Conservation (phyloP, 2,113 vertebrate species). For the Camelus dromedarius region DNA sequence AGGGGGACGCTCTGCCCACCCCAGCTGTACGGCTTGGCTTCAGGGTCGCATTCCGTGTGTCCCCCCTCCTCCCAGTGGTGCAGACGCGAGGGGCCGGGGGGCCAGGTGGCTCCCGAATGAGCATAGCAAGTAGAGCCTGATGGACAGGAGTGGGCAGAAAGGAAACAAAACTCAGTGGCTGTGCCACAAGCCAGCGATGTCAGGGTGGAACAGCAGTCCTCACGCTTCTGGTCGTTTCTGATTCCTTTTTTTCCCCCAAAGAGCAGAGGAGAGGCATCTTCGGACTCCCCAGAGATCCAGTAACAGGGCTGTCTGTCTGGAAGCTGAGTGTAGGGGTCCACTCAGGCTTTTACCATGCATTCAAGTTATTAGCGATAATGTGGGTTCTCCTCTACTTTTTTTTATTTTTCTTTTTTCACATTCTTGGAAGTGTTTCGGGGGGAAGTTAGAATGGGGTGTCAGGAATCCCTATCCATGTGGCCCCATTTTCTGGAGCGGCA, state of each 20-base stretch:
- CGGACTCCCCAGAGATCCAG: fast-evolving
- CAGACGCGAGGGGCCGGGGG: fast-evolving
- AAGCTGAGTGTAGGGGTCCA: not conserved
- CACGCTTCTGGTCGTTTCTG: not conserved
- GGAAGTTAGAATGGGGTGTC: not conserved
- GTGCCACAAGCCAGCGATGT: fast-evolving
- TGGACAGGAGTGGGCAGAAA: not conserved
- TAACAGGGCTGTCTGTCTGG: not conserved
- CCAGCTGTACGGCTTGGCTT: fast-evolving
- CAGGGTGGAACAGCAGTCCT: fast-evolving
- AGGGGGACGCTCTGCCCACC: not conserved
- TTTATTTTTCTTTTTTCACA: not conserved
- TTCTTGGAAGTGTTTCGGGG: not conserved
- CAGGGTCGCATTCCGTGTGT: fast-evolving
- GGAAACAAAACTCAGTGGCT: no score
- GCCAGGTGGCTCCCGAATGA: not conserved
- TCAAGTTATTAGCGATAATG: fast-evolving
- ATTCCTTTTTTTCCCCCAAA: not conserved
- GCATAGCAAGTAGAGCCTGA: fast-evolving
- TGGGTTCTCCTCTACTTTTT: not conserved
- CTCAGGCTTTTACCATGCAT: fast-evolving
- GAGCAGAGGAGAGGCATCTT: fast-evolving
- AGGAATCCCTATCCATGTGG: not conserved
- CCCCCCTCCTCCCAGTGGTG: fast-evolving
- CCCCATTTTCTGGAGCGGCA: fast-evolving